A percentile compares a stretch with the other conserved stretches of the same genome.
Conservation (phyloP, 2,888 invertebrate genomes). For the Schrankia costaestrigalis region DNA sequence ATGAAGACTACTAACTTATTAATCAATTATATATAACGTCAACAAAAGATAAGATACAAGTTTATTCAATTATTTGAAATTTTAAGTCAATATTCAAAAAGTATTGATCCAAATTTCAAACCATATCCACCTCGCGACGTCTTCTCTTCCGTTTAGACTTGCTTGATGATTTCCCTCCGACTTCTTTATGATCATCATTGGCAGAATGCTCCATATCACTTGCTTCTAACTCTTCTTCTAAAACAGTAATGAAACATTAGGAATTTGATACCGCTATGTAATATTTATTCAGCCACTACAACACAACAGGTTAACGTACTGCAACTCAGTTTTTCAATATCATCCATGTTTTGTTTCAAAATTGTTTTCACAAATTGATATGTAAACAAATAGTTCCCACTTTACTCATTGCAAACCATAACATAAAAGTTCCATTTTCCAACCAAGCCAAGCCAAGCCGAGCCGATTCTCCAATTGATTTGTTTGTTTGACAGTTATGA, state of each 20-base stretch:
- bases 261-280: neutral
- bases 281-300: conserved; percentile 3
- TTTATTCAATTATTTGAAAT: too few relatives aligned
- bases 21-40: too few relatives aligned
- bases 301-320: conserved; percentile 49
- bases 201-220: conserved; percentile 72
- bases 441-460: too few relatives aligned
- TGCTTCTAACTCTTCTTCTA: conserved; percentile 68
- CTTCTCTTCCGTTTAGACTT: conserved; percentile 55
- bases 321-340: conserved; percentile 68
- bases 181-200: conserved; percentile 62
- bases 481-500: too few relatives aligned
- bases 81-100: neutral
- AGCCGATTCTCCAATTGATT: too few relatives aligned
- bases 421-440: too few relatives aligned
- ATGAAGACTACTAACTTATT: conserved; percentile 1
- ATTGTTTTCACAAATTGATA: neutral
- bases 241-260: conserved; percentile 20
- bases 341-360: conserved; percentile 45
- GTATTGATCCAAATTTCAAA: conserved; percentile 19
- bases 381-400: neutral
- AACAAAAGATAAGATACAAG: too few relatives aligned
- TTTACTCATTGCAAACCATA: neutral
- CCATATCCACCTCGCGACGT: conserved; percentile 73
- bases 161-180: conserved; percentile 48